A percentile compares a stretch with the other conserved stretches of the same genome.
Conservation (phyloP, 2,797 vertebrate species). For the Adelosebastes latens region DNA sequence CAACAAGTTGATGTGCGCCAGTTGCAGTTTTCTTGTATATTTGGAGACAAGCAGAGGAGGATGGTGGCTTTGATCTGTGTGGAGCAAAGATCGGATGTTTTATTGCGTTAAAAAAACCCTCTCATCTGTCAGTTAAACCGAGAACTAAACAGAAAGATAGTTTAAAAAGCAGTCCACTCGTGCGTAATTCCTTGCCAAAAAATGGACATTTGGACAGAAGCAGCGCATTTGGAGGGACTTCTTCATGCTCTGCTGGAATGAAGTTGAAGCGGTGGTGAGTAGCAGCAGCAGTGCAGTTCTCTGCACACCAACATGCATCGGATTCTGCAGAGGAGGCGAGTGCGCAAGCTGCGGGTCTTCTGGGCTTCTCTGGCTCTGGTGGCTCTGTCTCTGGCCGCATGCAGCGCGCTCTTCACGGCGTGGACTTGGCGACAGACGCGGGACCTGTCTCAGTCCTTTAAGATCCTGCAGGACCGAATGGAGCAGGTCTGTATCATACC, state of each 20-base stretch:
- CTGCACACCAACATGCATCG: slow-evolving; percentile 81
- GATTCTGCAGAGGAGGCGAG: slow-evolving; percentile 84
- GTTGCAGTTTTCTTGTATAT: slow-evolving; percentile 50
- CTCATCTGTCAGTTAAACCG: slow-evolving; percentile 23
- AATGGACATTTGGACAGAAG: slow-evolving; percentile 62
- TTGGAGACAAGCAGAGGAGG: slow-evolving; percentile 47
- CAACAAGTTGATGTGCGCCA: slow-evolving; percentile 73
- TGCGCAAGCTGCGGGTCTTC: slow-evolving; percentile 81
- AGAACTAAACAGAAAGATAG: slow-evolving; percentile 3
- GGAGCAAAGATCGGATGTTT: slow-evolving; percentile 42
- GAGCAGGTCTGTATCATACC: slow-evolving; percentile 79
- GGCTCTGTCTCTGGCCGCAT: slow-evolving; percentile 83
- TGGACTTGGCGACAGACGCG: slow-evolving; percentile 87
- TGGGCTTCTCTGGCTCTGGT: slow-evolving; percentile 83
- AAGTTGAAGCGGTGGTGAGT: slow-evolving; percentile 64
- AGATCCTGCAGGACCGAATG: slow-evolving; percentile 82
- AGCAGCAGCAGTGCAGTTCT: slow-evolving; percentile 41
- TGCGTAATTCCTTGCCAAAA: slow-evolving; percentile 16
- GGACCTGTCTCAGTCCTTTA: slow-evolving; percentile 85
- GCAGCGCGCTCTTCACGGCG: slow-evolving; percentile 84
- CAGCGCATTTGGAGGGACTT: slow-evolving; percentile 42
- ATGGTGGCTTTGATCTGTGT: slow-evolving; percentile 58
- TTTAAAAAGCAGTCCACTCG: slow-evolving; percentile 1
- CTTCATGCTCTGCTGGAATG: slow-evolving; percentile 60
- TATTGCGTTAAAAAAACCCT: slow-evolving; percentile 36